Conservation (phyloP, 1,140 invertebrate genomes). For the Oncopeltus fasciatus region DNA sequence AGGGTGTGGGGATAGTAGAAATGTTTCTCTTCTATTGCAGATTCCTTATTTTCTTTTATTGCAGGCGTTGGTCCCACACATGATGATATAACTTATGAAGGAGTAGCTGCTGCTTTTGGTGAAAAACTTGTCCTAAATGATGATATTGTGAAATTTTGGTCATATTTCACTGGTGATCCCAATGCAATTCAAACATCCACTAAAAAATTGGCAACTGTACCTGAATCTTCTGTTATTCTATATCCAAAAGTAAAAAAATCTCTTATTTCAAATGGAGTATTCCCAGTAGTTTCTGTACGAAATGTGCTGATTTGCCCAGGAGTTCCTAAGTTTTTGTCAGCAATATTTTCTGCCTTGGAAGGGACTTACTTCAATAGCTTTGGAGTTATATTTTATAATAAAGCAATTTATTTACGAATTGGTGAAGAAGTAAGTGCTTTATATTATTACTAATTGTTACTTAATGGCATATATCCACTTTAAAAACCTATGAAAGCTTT, state of each 20-base stretch:
- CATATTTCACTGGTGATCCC: constrained; percentile 25
- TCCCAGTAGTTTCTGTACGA: constrained; percentile 49
- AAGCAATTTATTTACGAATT: constrained; percentile 36
- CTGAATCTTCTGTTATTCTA: constrained; percentile 16
- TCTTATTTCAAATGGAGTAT: constrained; percentile 25
- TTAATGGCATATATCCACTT: no score
- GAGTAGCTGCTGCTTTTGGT: constrained; percentile 55
- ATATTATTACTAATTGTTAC: no score
- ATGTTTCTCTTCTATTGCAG: no score
- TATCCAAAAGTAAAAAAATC: constrained; percentile 10
- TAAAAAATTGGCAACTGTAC: constrained; percentile 19
- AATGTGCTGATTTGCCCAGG: constrained; percentile 73
- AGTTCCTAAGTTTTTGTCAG: constrained; percentile 48
- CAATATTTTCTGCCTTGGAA: constrained; percentile 36
- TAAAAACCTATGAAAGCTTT: no score
- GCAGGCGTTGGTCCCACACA: constrained; percentile 62
- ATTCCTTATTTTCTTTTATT: neutral
- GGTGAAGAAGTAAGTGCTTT: constrained; percentile 34
- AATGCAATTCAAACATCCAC: constrained; percentile 6
- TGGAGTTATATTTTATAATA: constrained; percentile 27
- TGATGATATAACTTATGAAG: constrained; percentile 71
- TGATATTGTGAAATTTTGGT: constrained; percentile 42
- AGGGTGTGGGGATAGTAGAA: no score
- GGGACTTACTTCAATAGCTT: constrained; percentile 23
- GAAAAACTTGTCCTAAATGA: constrained; percentile 41